These are phyloP conservation scores for Mesoligia furuncula DNA, from an alignment of 2,888 invertebrate genomes.

Conservation along the genomic window DNA sequence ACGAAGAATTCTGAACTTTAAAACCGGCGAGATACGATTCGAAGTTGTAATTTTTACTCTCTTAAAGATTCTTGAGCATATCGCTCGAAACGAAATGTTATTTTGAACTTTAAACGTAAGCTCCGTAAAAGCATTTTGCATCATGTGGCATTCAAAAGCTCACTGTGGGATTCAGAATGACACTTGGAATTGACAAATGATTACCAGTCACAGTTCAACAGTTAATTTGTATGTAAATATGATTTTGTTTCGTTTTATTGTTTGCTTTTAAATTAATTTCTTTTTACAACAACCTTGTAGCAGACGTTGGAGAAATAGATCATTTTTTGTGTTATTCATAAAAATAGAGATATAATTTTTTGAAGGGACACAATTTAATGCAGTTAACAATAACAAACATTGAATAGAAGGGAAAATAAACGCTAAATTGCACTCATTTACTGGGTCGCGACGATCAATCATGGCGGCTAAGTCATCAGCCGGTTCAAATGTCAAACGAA, in stretches of 20 bases:
- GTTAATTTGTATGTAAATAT: conserved; percentile 88
- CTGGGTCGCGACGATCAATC: conserved; percentile 89
- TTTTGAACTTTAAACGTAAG: conserved; percentile 75
- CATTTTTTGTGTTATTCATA: conserved; percentile 34
- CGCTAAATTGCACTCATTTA: conserved; percentile 90
- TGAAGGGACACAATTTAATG: conserved; percentile 70
- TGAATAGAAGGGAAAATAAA: conserved; percentile 86
- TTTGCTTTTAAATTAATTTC: conserved; percentile 66
- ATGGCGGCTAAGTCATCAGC: conserved; percentile 89
- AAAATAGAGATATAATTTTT: conserved; percentile 55
- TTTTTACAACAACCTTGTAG: conserved; percentile 40
- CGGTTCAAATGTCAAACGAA: conserved; percentile 90
- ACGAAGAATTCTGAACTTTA: conserved; percentile 70
- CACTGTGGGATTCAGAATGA: conserved; percentile 82
- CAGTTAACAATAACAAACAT: conserved; percentile 84
- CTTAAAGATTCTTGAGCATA: conserved; percentile 30
- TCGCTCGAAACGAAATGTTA: conserved; percentile 58
- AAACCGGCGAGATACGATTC: conserved; percentile 57
- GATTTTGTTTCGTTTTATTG: conserved; percentile 72
- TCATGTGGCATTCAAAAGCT: conserved; percentile 58
- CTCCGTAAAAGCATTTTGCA: conserved; percentile 71
- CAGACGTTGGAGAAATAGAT: conserved; percentile 25
- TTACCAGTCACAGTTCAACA: conserved; percentile 85
- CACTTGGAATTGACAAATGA: conserved; percentile 87
- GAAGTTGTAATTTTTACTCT: conserved; percentile 57